A percentile compares a stretch with the other conserved stretches of the same genome.
Conservation (phyloP, 2,888 invertebrate species). For the Cabera pusaria region DNA sequence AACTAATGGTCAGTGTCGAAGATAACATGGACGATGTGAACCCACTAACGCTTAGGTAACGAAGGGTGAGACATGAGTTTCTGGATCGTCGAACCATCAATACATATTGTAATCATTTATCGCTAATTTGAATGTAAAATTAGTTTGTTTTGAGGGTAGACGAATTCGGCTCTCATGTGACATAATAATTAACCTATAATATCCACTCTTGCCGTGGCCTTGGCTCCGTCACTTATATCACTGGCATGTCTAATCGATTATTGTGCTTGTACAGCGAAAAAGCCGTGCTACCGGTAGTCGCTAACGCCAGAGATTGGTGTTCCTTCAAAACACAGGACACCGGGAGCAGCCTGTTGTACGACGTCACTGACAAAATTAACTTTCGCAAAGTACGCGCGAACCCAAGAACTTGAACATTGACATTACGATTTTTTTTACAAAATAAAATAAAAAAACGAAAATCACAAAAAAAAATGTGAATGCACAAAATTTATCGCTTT, state of each 20-base stretch:
- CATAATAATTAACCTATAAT: too few relatives aligned
- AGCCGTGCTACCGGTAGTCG: constrained; percentile 72
- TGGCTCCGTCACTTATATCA: constrained; percentile 21
- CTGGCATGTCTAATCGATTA: constrained; percentile 44
- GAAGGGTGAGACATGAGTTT: constrained; percentile 3
- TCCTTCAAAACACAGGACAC: constrained; percentile 52
- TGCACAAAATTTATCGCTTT: constrained; percentile 78
- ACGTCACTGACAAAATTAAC: constrained; percentile 56
- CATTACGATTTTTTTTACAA: constrained; percentile 63
- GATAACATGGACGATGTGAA: constrained; percentile 5
- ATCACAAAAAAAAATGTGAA: constrained; percentile 76
- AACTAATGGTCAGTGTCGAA: too few relatives aligned
- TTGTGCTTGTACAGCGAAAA: constrained; percentile 74
- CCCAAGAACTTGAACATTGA: constrained; percentile 45
- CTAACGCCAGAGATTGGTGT: constrained; percentile 77
- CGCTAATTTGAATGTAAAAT: too few relatives aligned
- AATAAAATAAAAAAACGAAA: constrained; percentile 52
- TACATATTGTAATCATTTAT: not conserved
- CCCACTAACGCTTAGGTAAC: constrained; percentile 10
- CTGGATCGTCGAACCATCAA: not conserved
- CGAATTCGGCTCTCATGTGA: constrained; percentile 11
- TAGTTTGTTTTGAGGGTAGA: too few relatives aligned
- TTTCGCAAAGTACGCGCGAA: constrained; percentile 63
- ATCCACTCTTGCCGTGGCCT: constrained; percentile 12
- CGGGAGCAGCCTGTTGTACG: constrained; percentile 55